phyloP scores from a whole-genome alignment of 1,140 invertebrate species.

The Mesaphorura yosii region DNA sequence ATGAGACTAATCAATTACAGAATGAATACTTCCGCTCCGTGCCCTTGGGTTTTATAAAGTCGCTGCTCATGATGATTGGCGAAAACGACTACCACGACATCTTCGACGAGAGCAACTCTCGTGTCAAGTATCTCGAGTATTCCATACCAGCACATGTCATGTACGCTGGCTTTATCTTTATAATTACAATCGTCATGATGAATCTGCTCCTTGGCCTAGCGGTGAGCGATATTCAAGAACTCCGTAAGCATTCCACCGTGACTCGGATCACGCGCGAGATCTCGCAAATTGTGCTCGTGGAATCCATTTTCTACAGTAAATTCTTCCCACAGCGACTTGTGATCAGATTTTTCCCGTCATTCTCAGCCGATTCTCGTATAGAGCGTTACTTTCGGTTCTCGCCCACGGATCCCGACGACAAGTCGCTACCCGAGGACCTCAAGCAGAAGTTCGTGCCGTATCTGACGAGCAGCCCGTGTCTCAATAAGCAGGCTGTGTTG shows the following conservation, averaged over 20 bases:
- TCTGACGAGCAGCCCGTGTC: slow-evolving; percentile 8
- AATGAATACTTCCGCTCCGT: slow-evolving; percentile 40
- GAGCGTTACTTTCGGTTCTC: slow-evolving; percentile 12
- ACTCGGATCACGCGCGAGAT: slow-evolving; percentile 1
- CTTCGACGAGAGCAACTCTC: slow-evolving; percentile 48
- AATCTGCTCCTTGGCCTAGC: slow-evolving; percentile 67
- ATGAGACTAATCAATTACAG: too few relatives aligned
- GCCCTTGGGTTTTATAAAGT: slow-evolving; percentile 42
- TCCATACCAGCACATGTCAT: slow-evolving; percentile 51
- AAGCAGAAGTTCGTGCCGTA: slow-evolving; percentile 12
- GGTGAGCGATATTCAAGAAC: slow-evolving; percentile 47
- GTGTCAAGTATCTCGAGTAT: slow-evolving; percentile 30
- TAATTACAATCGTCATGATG: slow-evolving; percentile 69
- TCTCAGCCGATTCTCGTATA: background rate
- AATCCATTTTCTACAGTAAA: slow-evolving; percentile 11
- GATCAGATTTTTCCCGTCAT: background rate
- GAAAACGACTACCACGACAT: slow-evolving; percentile 58
- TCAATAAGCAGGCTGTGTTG: slow-evolving; percentile 16
- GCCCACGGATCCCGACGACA: slow-evolving; percentile 4
- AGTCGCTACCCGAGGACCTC: slow-evolving; percentile 2
- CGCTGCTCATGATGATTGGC: slow-evolving; percentile 80
- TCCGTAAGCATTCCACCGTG: background rate
- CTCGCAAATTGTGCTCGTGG: slow-evolving; percentile 7
- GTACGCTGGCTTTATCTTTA: slow-evolving; percentile 60
- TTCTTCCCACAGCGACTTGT: background rate